Evolutionary conservation across 2,888 invertebrate species (phyloP).

Genomic region (Deilephila elpenor): DNA sequence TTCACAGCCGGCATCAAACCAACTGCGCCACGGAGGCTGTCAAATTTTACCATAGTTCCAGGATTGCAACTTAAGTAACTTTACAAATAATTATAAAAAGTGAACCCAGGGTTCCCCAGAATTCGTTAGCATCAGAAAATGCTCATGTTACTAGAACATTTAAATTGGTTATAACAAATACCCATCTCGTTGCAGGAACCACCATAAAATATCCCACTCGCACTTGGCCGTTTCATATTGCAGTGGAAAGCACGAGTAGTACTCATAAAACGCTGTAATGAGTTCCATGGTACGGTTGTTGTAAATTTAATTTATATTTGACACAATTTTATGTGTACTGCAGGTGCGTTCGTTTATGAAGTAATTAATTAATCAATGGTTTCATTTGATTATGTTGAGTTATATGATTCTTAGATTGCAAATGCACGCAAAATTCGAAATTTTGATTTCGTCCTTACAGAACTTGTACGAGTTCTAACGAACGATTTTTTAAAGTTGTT

Average conservation of each 20-base stretch:
- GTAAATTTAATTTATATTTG: constrained; percentile 20
- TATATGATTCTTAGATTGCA: not conserved
- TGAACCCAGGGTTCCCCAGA: too few species aligned
- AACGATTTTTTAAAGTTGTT: too few species aligned
- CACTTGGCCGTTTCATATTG: constrained; percentile 15
- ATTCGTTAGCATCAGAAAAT: too few species aligned
- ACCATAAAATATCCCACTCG: not conserved
- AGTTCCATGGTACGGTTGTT: constrained; percentile 8
- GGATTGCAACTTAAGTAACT: too few species aligned
- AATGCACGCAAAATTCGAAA: not conserved
- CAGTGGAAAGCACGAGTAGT: constrained; percentile 3
- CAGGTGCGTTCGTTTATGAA: not conserved
- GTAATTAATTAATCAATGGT: not conserved
- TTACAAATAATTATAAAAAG: too few species aligned
- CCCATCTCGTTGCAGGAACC: not conserved
- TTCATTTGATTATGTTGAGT: not conserved
- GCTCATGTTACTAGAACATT: not conserved
- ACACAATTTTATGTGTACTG: constrained; percentile 5
- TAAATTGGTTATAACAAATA: rapidly evolving
- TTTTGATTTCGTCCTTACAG: not conserved
- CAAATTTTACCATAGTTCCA: too few species aligned
- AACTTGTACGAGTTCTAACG: too few species aligned
- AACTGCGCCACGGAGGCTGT: too few species aligned
- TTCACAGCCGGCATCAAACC: too few species aligned
- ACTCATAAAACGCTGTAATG: constrained; percentile 16